Evolutionary conservation across 2,888 invertebrate species (phyloP).

Genomic region (Oasisia sp.): DNA sequence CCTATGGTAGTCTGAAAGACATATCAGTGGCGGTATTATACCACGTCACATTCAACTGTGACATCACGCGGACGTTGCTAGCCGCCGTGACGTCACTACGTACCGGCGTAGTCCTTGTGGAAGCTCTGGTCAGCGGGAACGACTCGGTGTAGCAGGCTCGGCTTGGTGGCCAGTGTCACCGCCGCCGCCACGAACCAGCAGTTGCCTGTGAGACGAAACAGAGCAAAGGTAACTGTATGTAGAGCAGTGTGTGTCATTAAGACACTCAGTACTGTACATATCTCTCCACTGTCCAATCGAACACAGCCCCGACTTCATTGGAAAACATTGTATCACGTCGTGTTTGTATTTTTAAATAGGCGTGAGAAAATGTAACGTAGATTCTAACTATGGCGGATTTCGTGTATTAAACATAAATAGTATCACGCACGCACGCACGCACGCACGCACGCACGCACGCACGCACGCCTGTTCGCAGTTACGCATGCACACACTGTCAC

Average conservation of each 20-base stretch:
- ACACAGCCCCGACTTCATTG: no score
- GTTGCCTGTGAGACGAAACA: constrained; percentile 62
- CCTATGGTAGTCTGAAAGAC: no score
- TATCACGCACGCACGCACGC: no score
- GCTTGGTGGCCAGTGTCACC: constrained; percentile 85
- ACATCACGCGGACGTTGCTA: neutral
- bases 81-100: constrained; percentile 56
- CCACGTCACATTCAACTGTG: neutral
- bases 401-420: no score
- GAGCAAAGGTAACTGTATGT: neutral
- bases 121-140: constrained; percentile 96
- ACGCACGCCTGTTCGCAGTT: no score
- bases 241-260: no score
- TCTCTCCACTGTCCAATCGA: no score
- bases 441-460: no score
- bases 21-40: no score
- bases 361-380: neutral
- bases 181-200: constrained; percentile 96
- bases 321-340: neutral
- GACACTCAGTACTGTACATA: no score
- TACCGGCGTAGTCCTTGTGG: constrained; percentile 85
- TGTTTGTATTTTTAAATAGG: neutral
- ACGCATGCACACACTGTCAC: no score
- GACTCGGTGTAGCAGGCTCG: constrained; percentile 89
- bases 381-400: neutral